These are phyloP conservation scores for Epinephelus coioides DNA, from an alignment of 2,797 vertebrate species.

Conservation along the genomic window DNA sequence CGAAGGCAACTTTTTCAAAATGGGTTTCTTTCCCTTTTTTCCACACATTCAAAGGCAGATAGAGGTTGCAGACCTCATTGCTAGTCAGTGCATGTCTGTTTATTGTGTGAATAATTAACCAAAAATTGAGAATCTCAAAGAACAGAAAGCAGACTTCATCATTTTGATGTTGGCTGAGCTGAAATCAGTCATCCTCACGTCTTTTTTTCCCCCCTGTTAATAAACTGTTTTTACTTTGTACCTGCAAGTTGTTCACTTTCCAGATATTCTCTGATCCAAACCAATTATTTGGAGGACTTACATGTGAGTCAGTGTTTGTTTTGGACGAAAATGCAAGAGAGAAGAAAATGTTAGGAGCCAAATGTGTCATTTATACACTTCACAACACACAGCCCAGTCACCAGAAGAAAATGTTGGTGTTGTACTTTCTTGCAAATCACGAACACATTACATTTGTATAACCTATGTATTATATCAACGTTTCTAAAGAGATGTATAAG, in stretches of 20 bases:
- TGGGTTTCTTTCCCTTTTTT: background rate
- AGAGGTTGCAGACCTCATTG: slow-evolving; percentile 29
- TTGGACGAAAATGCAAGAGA: background rate
- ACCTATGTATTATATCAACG: too few relatives aligned
- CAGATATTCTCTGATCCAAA: slow-evolving; percentile 7
- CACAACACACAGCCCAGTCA: too few relatives aligned
- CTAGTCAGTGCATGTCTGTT: slow-evolving; percentile 40
- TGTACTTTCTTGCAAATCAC: too few relatives aligned
- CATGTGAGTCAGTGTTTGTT: background rate
- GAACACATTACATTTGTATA: too few relatives aligned
- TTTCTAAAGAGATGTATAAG: too few relatives aligned
- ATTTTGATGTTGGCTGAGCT: slow-evolving; percentile 26
- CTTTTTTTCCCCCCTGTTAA: background rate
- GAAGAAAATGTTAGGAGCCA: background rate
- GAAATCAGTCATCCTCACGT: background rate
- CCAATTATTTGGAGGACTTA: background rate
- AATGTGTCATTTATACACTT: background rate
- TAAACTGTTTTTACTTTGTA: background rate
- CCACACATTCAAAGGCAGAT: slow-evolving; percentile 5
- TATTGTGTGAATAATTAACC: slow-evolving; percentile 59
- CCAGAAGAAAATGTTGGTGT: too few relatives aligned
- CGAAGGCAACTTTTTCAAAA: background rate
- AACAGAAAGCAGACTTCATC: slow-evolving; percentile 30
- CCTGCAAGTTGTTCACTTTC: background rate
- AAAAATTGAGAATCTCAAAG: slow-evolving; percentile 23